Conservation (phyloP, 2,888 invertebrate genomes). For the Coremacera marginata region DNA sequence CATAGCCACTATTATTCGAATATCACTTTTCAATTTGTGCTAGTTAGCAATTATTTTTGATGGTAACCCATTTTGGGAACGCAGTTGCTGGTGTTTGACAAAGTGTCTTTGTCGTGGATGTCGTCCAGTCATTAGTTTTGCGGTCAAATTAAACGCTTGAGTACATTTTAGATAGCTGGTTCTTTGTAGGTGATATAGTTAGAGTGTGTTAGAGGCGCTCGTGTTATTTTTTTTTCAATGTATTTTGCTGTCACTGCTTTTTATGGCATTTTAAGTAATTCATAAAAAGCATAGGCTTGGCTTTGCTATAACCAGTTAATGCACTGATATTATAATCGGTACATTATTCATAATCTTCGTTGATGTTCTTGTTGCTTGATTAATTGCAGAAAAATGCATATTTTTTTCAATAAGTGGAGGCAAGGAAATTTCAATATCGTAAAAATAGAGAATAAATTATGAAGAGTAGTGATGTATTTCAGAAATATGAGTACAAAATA, state of each 20-base stretch:
- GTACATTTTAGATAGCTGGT: not conserved
- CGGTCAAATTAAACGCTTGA: slow-evolving; percentile 33
- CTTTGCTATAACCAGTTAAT: slow-evolving; percentile 15
- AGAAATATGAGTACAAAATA: not conserved
- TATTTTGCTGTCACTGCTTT: slow-evolving; percentile 11
- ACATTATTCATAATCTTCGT: slow-evolving; percentile 27
- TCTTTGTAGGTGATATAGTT: not conserved
- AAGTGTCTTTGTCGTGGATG: slow-evolving; percentile 47
- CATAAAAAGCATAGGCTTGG: slow-evolving; percentile 12
- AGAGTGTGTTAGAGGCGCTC: not conserved
- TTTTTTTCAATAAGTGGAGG: not conserved
- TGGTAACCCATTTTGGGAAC: slow-evolving; percentile 7
- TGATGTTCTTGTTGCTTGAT: slow-evolving; percentile 30
- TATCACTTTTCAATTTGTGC: not conserved
- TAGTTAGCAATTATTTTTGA: slow-evolving; percentile 3
- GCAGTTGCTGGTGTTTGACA: not conserved
- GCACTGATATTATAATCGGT: slow-evolving; percentile 37
- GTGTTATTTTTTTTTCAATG: not conserved
- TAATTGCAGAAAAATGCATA: slow-evolving; percentile 41
- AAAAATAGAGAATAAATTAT: not conserved
- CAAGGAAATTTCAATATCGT: not conserved
- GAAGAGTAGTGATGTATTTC: not conserved
- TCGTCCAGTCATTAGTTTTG: slow-evolving; percentile 41
- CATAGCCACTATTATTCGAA: not conserved
- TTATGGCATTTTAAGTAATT: not conserved